Evolutionary conservation across 2,888 invertebrate species (phyloP).

Genomic region (Embidobia sp.): DNA sequence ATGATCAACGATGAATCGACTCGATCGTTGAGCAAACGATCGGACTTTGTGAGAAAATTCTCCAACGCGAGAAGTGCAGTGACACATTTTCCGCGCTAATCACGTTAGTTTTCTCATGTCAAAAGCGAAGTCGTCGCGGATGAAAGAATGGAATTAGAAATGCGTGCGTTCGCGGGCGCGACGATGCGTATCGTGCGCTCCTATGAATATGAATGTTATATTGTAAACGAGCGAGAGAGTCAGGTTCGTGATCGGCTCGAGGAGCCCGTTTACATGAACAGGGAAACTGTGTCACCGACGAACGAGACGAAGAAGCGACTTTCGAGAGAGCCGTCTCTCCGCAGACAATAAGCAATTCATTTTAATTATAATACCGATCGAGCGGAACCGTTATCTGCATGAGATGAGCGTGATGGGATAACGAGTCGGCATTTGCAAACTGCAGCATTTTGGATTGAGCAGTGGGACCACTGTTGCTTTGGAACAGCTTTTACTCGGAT

Average conservation of each 20-base stretch:
- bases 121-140: constrained; percentile 4
- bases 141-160: constrained; percentile 33
- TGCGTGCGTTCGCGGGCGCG: constrained; percentile 13
- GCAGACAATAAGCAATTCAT: constrained; percentile 69
- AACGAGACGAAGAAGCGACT: constrained; percentile 27
- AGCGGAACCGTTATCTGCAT: constrained; percentile 64
- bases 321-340: constrained; percentile 49
- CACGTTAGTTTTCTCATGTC: constrained; percentile 26
- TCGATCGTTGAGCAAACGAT: too few relatives aligned
- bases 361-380: constrained; percentile 70
- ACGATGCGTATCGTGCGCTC: constrained; percentile 18
- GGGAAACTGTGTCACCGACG: constrained; percentile 67
- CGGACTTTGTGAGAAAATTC: too few relatives aligned
- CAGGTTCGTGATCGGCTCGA: constrained; percentile 36
- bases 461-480: too few relatives aligned
- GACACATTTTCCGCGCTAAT: constrained; percentile 17
- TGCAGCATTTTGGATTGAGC: too few relatives aligned
- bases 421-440: constrained; percentile 26
- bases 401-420: constrained; percentile 43
- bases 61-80: not conserved
- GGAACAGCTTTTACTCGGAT: too few relatives aligned
- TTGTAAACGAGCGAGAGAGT: constrained; percentile 10
- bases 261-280: constrained; percentile 53
- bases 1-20: too few relatives aligned
- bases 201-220: constrained; percentile 19